These are phyloP conservation scores for Busarellus nigricollis DNA, from an alignment of 2,797 vertebrate genomes.

Conservation along the genomic window DNA sequence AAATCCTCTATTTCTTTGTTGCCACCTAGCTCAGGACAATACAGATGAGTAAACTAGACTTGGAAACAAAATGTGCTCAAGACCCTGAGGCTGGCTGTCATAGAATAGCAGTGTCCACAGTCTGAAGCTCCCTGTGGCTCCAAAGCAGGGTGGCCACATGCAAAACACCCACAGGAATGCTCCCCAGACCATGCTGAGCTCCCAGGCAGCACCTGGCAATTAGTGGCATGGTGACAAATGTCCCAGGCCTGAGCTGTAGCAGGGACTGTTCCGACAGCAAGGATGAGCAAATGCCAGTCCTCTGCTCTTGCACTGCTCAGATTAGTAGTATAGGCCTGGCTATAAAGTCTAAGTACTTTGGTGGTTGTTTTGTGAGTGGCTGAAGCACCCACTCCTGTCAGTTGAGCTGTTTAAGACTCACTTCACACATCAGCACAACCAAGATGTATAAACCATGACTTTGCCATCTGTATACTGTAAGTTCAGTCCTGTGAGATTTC, in stretches of 20 bases:
- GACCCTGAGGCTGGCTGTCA: not conserved
- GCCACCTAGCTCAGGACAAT: not conserved
- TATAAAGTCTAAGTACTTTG: not conserved
- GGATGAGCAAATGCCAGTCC: not conserved
- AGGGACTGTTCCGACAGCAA: not conserved
- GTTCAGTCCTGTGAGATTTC: not conserved
- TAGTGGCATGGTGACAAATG: not conserved
- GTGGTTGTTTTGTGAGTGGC: not conserved
- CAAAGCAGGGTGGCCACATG: not conserved
- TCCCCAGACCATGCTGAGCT: not conserved
- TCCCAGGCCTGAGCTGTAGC: not conserved
- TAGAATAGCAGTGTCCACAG: not conserved
- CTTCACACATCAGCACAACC: not conserved
- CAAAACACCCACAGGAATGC: rapidly evolving
- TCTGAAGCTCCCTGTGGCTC: not conserved
- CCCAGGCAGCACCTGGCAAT: not conserved
- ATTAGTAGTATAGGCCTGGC: not conserved
- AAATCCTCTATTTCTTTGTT: not conserved
- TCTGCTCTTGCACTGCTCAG: not conserved
- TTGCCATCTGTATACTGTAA: not conserved
- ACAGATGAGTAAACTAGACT: not conserved
- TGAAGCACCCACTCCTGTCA: not conserved
- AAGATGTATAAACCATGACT: not conserved
- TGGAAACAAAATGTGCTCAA: not conserved
- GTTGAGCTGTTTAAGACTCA: not conserved